A percentile compares a stretch with the other conserved stretches of the same genome.
phyloP scores from a whole-genome alignment of 2,888 invertebrate genomes.

The Ecdyonurus torrentis region DNA sequence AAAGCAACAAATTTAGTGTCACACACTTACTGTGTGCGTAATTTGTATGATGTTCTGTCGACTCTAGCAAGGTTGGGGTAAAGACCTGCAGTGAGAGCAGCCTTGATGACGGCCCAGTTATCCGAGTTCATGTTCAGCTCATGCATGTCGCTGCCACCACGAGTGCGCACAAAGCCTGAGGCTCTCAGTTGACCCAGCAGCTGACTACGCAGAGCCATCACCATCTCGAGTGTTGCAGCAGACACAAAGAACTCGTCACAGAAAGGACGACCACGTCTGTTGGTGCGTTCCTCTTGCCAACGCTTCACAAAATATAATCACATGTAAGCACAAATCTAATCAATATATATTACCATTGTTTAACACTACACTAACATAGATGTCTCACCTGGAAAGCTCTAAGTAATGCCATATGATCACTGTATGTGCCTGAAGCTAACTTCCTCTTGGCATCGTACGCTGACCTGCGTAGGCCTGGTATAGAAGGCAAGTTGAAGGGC shows the following conservation, averaged over 20 bases:
- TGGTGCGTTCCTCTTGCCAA: constrained; percentile 35
- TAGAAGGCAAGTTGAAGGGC: constrained; percentile 58
- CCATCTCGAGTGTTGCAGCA: constrained; percentile 75
- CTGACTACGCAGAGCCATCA: constrained; percentile 68
- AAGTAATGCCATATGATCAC: constrained; percentile 80
- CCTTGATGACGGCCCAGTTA: constrained; percentile 82
- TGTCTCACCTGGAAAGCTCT: constrained; percentile 56
- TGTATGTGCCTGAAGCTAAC: constrained; percentile 57
- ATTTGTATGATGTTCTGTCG: constrained; percentile 40
- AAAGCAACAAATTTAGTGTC: background rate
- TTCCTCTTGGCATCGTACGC: constrained; percentile 43
- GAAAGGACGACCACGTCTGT: constrained; percentile 39
- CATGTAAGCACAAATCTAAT: too few relatives aligned
- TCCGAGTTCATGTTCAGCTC: constrained; percentile 71
- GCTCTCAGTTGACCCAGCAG: constrained; percentile 64
- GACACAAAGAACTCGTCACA: constrained; percentile 63
- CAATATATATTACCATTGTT: too few relatives aligned
- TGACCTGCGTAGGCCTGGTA: constrained; percentile 46
- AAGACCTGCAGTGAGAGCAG: constrained; percentile 69
- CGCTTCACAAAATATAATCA: constrained; percentile 13
- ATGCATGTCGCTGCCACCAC: constrained; percentile 40
- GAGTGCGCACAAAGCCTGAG: constrained; percentile 47
- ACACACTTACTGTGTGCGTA: constrained; percentile 42
- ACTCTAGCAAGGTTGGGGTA: constrained; percentile 77
- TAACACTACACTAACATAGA: too few relatives aligned